A percentile compares a stretch with the other conserved stretches of the same genome.
Conservation (phyloP, 2,797 vertebrate genomes). For the Mionectes olivaceus region DNA sequence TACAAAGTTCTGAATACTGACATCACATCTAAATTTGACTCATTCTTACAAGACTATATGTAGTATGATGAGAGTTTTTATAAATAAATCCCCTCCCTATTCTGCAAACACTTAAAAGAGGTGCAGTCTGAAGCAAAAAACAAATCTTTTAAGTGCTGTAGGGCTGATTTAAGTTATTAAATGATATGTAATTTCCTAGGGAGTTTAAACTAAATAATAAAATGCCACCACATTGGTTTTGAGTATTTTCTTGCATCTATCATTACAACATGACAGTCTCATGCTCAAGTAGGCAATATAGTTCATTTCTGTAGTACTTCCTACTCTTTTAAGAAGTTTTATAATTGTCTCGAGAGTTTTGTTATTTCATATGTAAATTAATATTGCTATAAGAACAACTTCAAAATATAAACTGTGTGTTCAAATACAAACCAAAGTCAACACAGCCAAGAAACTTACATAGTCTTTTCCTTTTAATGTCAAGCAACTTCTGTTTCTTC, state of each 20-base stretch:
- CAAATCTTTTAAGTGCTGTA: background rate
- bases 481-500: constrained; percentile 67
- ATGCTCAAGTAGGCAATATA: background rate
- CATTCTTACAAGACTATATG: background rate
- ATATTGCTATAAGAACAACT: background rate
- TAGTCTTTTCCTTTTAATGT: constrained; percentile 69
- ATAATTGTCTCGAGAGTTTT: background rate
- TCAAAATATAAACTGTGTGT: background rate
- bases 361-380: background rate
- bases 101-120: background rate
- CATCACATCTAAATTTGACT: background rate
- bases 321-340: background rate
- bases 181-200: background rate
- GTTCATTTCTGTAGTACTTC: background rate
- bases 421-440: background rate
- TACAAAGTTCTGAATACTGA: background rate
- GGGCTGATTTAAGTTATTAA: background rate
- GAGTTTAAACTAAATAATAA: background rate
- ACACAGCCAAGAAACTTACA: constrained; percentile 59
- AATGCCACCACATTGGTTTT: background rate
- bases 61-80: background rate
- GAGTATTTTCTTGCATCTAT: background rate
- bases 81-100: background rate
- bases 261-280: background rate
- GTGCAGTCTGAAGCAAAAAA: background rate